phyloP scores from a whole-genome alignment of 2,113 vertebrate genomes.

The Thinocorus orbignyianus region DNA sequence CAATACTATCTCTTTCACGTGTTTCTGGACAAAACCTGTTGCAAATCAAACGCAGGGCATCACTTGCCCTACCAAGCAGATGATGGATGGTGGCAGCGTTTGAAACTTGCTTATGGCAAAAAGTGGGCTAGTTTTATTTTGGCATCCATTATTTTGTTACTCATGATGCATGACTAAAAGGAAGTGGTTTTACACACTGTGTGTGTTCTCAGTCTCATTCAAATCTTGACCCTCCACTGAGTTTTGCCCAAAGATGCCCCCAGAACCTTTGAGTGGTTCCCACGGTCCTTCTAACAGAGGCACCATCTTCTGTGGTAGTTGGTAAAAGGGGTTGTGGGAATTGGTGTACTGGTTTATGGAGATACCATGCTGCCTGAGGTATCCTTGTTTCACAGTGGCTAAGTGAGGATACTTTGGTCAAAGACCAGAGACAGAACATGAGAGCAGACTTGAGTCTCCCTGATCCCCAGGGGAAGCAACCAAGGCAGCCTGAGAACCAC shows the following conservation, averaged over 20 bases:
- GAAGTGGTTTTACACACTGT: constrained; percentile 23
- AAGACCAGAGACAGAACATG: neutral
- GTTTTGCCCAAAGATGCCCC: neutral
- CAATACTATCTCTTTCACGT: neutral
- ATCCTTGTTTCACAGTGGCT: neutral
- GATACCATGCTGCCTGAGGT: neutral
- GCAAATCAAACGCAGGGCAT: neutral
- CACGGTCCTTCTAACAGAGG: neutral
- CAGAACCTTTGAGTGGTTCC: neutral
- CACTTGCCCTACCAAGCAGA: neutral
- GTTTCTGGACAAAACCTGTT: neutral
- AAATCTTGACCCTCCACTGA: neutral
- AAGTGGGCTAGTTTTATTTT: constrained; percentile 12
- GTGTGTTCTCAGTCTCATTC: constrained; percentile 14
- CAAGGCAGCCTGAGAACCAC: constrained; percentile 9
- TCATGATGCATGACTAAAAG: neutral
- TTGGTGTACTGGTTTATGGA: neutral
- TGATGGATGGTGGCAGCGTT: neutral
- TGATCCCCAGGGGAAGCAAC: neutral
- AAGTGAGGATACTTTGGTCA: neutral
- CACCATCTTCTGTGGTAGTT: neutral
- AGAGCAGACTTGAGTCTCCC: neutral
- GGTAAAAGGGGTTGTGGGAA: constrained; percentile 7
- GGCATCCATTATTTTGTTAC: neutral
- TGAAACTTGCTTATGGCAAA: neutral